phyloP scores from a whole-genome alignment of 2,797 vertebrate genomes.

The Myiotriccus ornatus region DNA sequence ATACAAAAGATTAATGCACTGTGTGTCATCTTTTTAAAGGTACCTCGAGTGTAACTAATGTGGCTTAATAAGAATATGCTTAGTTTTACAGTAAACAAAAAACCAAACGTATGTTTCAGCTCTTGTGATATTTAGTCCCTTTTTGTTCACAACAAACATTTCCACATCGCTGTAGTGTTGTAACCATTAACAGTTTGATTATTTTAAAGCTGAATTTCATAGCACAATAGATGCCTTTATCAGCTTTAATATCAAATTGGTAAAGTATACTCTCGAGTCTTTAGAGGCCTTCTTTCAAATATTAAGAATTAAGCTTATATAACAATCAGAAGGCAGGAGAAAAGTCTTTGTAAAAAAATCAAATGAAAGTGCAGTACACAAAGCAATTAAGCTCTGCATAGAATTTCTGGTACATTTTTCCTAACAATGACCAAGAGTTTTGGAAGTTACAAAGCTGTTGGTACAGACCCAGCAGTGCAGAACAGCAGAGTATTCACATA shows the following conservation, averaged over 20 bases:
- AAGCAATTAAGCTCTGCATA: background rate
- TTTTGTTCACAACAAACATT: background rate
- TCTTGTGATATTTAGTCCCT: background rate
- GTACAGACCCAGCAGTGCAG: background rate
- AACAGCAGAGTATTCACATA: background rate
- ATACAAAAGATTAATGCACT: conserved; percentile 65
- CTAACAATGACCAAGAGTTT: background rate
- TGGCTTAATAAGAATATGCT: conserved; percentile 44
- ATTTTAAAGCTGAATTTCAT: background rate
- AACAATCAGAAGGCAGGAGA: background rate
- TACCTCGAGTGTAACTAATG: conserved; percentile 58
- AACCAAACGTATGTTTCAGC: background rate
- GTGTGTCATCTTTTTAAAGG: conserved; percentile 57
- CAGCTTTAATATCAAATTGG: background rate
- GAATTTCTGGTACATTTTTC: background rate
- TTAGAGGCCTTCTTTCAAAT: background rate
- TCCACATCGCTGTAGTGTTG: background rate
- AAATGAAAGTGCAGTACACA: background rate
- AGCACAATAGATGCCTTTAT: background rate
- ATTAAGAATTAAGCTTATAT: background rate
- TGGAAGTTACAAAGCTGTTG: background rate
- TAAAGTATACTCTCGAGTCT: background rate
- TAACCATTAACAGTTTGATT: background rate
- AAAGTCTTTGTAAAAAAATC: background rate
- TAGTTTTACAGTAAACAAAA: conserved; percentile 34